Evolutionary conservation across 2,888 invertebrate genomes (phyloP).

Genomic region (Drosophila ezoana): DNA sequence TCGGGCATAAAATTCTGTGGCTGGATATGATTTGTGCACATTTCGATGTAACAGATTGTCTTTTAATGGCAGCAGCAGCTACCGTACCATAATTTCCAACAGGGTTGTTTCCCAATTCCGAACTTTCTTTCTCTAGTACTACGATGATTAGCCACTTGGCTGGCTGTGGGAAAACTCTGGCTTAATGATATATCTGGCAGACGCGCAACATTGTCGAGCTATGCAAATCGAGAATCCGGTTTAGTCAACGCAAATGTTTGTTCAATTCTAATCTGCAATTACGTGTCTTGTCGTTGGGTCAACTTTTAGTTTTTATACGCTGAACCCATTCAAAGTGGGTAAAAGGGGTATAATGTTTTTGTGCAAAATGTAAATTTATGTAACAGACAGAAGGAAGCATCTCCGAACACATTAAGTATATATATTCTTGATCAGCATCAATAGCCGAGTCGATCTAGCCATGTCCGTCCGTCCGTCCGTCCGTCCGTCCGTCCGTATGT

Average conservation of each 20-base stretch:
- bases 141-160: constrained; percentile 36
- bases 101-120: constrained; percentile 25
- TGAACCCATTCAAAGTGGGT: too few relatives aligned
- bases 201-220: neutral
- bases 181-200: neutral
- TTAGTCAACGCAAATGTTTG: too few relatives aligned
- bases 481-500: too few relatives aligned
- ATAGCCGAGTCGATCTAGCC: too few relatives aligned
- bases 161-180: constrained; percentile 30
- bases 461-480: too few relatives aligned
- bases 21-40: constrained; percentile 78
- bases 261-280: neutral
- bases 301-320: constrained; percentile 4
- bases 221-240: neutral
- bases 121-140: constrained; percentile 4
- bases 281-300: constrained; percentile 13
- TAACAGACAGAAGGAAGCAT: too few relatives aligned
- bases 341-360: too few relatives aligned
- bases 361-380: too few relatives aligned
- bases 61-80: constrained; percentile 59
- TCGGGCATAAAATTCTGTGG: constrained; percentile 70
- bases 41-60: constrained; percentile 79
- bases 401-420: too few relatives aligned
- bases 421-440: too few relatives aligned
- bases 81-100: neutral